Base-by-base conservation (phyloP, 1,140 invertebrate species). In the Macrobrachium nipponense region DNA sequence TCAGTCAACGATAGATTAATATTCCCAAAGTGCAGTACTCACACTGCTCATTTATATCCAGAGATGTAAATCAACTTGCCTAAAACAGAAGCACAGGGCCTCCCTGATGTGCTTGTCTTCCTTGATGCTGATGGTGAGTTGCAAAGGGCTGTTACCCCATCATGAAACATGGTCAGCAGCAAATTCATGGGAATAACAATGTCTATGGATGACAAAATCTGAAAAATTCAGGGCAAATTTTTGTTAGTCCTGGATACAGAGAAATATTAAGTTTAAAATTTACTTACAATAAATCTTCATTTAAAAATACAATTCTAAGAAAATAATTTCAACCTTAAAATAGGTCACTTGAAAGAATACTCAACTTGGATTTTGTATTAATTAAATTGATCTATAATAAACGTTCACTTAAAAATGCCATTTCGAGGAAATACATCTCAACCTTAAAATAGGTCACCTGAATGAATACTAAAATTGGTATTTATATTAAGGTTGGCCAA, bases 111-210 rank as follows among this genome's bases (percentile, higher is more conserved):
- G 64, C 81, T 80, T 23, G 86, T 82, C 77, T 70, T 86, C 36
- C 80, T 87, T 61, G 60, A 27, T 5, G 62, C 51, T 43, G 77
- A n/a, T 73, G 62, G 59, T 23, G 66, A 51, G 27, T 72, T 80
- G 14, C 82, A 79, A 10, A 89, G 82, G 43, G 80, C 81, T 12
- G 92, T 92, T 12, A 97, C 94, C 10, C 96, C 96, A 90, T 96
- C 94, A 72, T 94, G 95, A 91, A 98, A 98, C 92, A 98, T 96
- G 8, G 95, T 94, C 91, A 98, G 97, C 1, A 99, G 90, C 85
- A 98, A 94, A 20, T 94, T 93, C 44, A 98, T 90, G 0, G 97
- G 97, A 82, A 98, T 96, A 17, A 95, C 94, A 88, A 99, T 97
- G 90, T 98, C 96, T 77, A 98, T 91, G 89, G 96, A 93, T 0